Conservation (phyloP, 2,113 vertebrate genomes). For the Sander lucioperca region DNA sequence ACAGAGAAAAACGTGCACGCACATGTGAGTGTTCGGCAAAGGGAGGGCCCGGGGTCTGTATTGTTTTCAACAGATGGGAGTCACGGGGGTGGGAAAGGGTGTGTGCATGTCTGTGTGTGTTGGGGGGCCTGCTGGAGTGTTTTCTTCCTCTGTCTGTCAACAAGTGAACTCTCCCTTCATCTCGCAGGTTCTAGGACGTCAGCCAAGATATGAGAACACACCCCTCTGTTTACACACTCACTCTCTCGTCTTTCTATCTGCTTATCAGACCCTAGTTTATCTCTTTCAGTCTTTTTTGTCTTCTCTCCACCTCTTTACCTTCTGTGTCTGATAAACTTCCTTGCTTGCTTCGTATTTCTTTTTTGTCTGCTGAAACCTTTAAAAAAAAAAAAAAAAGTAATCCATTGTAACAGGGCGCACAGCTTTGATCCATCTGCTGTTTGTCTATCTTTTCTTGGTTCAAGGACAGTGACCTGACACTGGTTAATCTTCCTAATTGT, state of each 20-base stretch:
- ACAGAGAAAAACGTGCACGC: conserved; percentile 74
- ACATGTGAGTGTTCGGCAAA: conserved; percentile 73
- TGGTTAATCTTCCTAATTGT: conserved; percentile 51
- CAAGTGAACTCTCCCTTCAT: conserved; percentile 60
- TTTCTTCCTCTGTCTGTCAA: conserved; percentile 72
- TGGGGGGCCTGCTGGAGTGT: conserved; percentile 42
- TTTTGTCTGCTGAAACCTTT: not conserved
- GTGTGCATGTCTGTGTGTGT: conserved; percentile 20
- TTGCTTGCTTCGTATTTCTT: not conserved
- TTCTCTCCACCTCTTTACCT: not conserved
- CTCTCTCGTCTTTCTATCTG: conserved; percentile 22
- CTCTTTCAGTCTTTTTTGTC: not conserved
- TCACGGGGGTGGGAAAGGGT: conserved; percentile 58
- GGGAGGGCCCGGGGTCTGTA: conserved; percentile 65
- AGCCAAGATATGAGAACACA: conserved; percentile 67
- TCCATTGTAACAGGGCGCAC: not conserved
- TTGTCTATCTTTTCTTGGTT: conserved; percentile 33
- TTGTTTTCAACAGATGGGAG: conserved; percentile 80
- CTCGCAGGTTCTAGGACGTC: conserved; percentile 54
- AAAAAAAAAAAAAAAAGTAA: not conserved
- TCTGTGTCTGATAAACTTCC: not conserved
- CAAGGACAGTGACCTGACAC: conserved; percentile 57
- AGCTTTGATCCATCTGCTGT: conserved; percentile 35
- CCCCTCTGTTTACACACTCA: conserved; percentile 58
- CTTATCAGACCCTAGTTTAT: not conserved